Evolutionary conservation across 2,797 vertebrate species (phyloP).

Genomic region (Mormyrus proboscirostris): DNA sequence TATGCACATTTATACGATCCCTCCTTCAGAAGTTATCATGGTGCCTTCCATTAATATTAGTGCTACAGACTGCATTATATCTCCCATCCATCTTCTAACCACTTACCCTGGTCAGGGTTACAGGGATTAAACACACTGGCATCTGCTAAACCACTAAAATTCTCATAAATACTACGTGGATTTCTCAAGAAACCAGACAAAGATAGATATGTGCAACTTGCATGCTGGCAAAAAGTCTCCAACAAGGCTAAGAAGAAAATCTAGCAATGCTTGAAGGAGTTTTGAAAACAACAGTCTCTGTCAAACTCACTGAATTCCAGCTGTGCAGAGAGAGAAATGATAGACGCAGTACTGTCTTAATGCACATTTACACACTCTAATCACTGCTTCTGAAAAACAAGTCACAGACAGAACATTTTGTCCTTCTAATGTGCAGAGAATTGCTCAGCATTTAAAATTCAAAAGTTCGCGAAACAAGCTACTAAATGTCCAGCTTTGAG

Average conservation of each 20-base stretch:
- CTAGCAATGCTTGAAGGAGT: background rate
- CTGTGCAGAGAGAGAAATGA: background rate
- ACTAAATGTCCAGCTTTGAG: background rate
- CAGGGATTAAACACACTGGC: background rate
- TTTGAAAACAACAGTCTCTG: background rate
- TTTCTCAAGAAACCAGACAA: background rate
- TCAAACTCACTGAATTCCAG: background rate
- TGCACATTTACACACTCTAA: background rate
- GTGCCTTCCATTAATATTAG: background rate
- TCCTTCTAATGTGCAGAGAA: background rate
- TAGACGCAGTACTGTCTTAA: background rate
- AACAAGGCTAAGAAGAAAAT: background rate
- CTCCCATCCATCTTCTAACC: background rate
- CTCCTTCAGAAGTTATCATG: background rate
- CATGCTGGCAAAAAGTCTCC: background rate
- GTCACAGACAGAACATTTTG: background rate
- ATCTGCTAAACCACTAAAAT: background rate
- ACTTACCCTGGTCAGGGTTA: background rate
- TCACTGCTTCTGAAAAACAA: background rate
- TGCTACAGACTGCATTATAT: background rate
- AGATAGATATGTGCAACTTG: background rate
- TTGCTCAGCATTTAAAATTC: background rate
- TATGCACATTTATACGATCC: background rate
- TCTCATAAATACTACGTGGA: background rate
- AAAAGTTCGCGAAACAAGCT: background rate